These are phyloP conservation scores for Hydrophis major DNA, from an alignment of 2,797 vertebrate species.

Conservation along the genomic window DNA sequence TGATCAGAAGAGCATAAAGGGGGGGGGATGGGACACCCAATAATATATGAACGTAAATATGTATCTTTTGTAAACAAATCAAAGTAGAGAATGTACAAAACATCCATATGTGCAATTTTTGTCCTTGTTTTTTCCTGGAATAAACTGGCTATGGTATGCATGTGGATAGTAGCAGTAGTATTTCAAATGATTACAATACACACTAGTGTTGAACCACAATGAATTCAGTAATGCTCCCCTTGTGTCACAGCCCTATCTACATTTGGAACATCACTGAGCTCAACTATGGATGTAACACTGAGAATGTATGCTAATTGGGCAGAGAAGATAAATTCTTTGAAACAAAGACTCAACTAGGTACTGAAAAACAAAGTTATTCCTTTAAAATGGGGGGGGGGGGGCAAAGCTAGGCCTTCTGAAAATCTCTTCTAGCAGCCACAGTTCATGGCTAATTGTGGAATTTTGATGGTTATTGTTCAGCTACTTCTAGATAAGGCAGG, in stretches of 20 bases:
- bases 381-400: neutral
- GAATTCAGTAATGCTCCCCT: neutral
- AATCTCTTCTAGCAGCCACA: neutral
- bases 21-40: no score
- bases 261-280: neutral
- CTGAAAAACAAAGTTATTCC: neutral
- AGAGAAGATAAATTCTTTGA: neutral
- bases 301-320: neutral
- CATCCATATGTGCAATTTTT: neutral
- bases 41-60: neutral
- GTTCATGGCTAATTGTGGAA: neutral
- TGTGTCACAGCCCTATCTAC: neutral
- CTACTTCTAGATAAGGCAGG: neutral
- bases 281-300: neutral
- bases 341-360: neutral
- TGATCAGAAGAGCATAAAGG: neutral
- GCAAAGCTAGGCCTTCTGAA: neutral
- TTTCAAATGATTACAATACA: neutral
- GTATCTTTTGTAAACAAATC: neutral
- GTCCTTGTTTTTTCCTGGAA: neutral
- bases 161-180: neutral
- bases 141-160: neutral
- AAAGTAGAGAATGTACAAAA: neutral
- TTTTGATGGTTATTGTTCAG: neutral
- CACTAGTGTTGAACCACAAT: neutral